Conservation (phyloP, 2,888 invertebrate genomes). For the Prosapia bicincta region DNA sequence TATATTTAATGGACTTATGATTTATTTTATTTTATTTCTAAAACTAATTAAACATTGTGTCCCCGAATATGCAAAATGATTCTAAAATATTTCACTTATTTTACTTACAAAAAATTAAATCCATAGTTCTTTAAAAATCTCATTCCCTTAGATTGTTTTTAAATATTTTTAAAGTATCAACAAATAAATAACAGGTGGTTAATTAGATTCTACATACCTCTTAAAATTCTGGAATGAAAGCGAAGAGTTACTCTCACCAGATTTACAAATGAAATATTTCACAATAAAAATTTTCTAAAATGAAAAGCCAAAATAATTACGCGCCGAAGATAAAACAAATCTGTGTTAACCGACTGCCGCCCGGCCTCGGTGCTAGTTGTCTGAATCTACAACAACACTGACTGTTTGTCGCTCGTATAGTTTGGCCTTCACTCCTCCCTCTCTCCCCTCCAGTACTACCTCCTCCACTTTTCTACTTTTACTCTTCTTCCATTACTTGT, state of each 20-base stretch:
- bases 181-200: background rate
- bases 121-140: no score
- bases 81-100: no score
- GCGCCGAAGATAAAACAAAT: background rate
- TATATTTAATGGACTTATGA: no score
- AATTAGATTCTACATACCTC: background rate
- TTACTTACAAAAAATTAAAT: no score
- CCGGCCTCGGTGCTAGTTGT: background rate
- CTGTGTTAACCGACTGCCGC: background rate
- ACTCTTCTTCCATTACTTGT: background rate
- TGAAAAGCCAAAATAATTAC: background rate
- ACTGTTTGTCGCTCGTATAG: background rate
- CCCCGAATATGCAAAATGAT: no score
- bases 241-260: background rate
- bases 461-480: background rate
- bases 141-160: no score
- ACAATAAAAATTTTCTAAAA: background rate
- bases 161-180: no score
- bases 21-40: no score
- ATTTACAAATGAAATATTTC: background rate
- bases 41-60: no score
- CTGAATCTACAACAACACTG: background rate
- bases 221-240: background rate
- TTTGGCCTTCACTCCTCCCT: background rate
- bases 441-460: background rate